Evolutionary conservation across 1,140 invertebrate genomes (phyloP).

Genomic region (Mylabris phalerata): DNA sequence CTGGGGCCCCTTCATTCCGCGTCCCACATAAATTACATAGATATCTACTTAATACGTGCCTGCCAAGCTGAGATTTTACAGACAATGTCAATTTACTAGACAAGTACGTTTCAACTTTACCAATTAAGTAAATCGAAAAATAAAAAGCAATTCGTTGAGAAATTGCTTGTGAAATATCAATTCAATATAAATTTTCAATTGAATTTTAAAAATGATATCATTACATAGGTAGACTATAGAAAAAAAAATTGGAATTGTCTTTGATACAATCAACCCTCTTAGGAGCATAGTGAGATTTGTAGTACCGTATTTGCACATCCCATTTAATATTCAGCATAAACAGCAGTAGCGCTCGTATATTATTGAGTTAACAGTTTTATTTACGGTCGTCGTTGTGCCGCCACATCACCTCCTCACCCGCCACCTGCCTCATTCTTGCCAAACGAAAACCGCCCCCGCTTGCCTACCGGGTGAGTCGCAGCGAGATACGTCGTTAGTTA

Average conservation of each 20-base stretch:
- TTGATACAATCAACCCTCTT: too few relatives aligned
- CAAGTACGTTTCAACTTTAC: too few relatives aligned
- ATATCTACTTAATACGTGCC: constrained; percentile 42
- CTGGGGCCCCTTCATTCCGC: constrained; percentile 29
- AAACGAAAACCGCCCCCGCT: not conserved
- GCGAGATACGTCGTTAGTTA: constrained; percentile 38
- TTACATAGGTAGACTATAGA: too few relatives aligned
- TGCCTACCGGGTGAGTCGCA: constrained; percentile 7
- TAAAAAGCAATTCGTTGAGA: too few relatives aligned
- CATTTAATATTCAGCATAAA: constrained; percentile 26
- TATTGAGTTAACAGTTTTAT: constrained; percentile 23
- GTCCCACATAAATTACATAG: constrained; percentile 40
- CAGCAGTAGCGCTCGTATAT: constrained; percentile 24
- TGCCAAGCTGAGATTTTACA: constrained; percentile 36
- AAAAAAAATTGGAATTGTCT: too few relatives aligned
- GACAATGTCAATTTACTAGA: constrained; percentile 32
- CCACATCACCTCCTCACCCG: constrained; percentile 2
- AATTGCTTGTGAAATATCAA: too few relatives aligned
- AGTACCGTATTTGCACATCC: constrained; percentile 21
- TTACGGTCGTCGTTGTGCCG: constrained; percentile 14
- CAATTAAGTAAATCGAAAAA: too few relatives aligned
- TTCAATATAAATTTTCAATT: too few relatives aligned
- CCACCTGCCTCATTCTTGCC: constrained; percentile 3
- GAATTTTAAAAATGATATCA: too few relatives aligned
- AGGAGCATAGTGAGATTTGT: constrained; percentile 12